These are phyloP conservation scores for Apodemus speciosus DNA, from an alignment of 2,113 vertebrate genomes.

Conservation along the genomic window DNA sequence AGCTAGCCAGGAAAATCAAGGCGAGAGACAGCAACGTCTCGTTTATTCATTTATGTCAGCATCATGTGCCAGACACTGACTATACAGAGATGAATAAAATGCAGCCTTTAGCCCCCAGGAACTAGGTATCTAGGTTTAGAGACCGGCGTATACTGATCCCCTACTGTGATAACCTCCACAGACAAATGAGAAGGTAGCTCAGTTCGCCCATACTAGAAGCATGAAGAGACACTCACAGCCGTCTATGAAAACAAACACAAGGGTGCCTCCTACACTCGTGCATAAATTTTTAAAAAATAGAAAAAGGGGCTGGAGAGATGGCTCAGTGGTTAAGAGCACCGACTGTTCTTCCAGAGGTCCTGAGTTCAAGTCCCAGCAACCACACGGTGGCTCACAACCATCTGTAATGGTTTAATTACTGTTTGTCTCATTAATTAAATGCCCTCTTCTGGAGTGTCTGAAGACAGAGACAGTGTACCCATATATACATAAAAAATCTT, in stretches of 20 bases:
- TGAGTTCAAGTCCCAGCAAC: too few species aligned
- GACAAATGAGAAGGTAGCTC: background rate
- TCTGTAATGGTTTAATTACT: too few species aligned
- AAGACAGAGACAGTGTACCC: too few species aligned
- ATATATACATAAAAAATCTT: background rate
- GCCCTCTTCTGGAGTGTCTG: too few species aligned
- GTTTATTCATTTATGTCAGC: background rate
- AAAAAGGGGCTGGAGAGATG: too few species aligned
- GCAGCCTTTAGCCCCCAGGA: background rate
- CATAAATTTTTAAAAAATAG: background rate
- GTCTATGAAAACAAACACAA: background rate
- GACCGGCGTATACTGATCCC: background rate
- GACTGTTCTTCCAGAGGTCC: too few species aligned
- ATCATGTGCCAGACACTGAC: background rate
- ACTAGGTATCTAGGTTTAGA: background rate
- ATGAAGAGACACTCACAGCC: accelerated
- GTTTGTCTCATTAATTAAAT: too few species aligned
- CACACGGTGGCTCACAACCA: too few species aligned
- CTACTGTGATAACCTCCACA: background rate
- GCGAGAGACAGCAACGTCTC: background rate
- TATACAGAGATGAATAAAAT: background rate
- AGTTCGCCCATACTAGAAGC: background rate
- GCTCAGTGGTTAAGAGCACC: too few species aligned
- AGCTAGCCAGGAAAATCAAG: background rate
- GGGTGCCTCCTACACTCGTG: background rate